Percentiles rank a stretch among this genome's conserved stretches.
Evolutionary conservation across 2,888 invertebrate genomes (phyloP).

Genomic region (Palloptera scutellata): DNA sequence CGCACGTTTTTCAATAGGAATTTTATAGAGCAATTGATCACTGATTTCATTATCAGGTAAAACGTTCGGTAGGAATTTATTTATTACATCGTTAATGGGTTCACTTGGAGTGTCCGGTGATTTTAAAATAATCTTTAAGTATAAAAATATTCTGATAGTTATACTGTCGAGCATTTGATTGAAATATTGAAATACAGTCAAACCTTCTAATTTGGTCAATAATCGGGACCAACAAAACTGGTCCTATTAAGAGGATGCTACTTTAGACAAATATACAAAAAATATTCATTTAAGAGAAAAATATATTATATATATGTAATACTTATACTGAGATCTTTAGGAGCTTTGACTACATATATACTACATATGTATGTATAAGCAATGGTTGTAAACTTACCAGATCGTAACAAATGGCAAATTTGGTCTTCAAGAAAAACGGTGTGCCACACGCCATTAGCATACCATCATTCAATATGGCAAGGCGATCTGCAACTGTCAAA

Average conservation of each 20-base stretch:
- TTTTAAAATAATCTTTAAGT: constrained; percentile 17
- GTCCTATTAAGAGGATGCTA: no score
- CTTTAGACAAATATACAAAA: no score
- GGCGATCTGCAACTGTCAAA: constrained; percentile 82
- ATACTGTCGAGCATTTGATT: no score
- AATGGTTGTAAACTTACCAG: constrained; percentile 64
- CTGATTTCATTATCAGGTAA: constrained; percentile 53
- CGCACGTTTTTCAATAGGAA: constrained; percentile 34
- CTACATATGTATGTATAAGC: neutral
- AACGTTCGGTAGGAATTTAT: constrained; percentile 36
- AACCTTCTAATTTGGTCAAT: no score
- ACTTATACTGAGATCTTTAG: no score
- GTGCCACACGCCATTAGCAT: constrained; percentile 80
- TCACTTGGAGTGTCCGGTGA: constrained; percentile 35
- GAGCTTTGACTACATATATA: neutral
- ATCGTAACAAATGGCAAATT: constrained; percentile 82
- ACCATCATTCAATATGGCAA: constrained; percentile 85
- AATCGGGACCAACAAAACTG: no score
- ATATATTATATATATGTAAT: no score
- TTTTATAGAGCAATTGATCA: constrained; percentile 48
- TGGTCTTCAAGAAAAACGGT: constrained; percentile 79
- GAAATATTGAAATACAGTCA: no score
- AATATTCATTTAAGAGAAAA: no score
- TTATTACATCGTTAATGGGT: constrained; percentile 48
- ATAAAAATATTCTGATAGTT: neutral